Base-by-base conservation (phyloP, 2,797 vertebrate species). In the Molossus molossus region DNA sequence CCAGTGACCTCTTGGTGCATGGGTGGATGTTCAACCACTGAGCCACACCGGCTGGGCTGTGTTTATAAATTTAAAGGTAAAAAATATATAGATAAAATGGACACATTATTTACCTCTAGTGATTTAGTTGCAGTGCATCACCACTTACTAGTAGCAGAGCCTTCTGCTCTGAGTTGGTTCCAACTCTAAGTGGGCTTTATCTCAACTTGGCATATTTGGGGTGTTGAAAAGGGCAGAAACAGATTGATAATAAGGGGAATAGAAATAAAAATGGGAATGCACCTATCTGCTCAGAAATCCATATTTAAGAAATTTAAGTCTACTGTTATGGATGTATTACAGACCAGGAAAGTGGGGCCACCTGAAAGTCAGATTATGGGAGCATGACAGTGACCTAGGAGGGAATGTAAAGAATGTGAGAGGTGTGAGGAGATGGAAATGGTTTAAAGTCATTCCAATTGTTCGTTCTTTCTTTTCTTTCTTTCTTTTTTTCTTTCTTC, bases 201-300 rank as follows among this genome's bases (percentile, higher is more conserved):
- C 79, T 72, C 37, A 17, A 15, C 25, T 80, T 23, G 48, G 69
- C 40, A 50, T 73, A 92, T 21, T 75, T 62, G 40, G 27, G n/a
- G 53, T 62, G 90, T 17, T 53, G 4, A 72, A 84, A 94, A 72
- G 6, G 17, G 2, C 3, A 83, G 13, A 37, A 62, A 73, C 67
- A 75, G 29, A 17, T 40, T 86, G 6, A 65, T 67, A 90, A 77
- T 37, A 87, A 95, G 33, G 25, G 48, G 29, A 89, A 67, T 21
- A 85, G 27, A 85, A 80, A 89, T 80, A 25, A 15, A 69, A 84
- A 80, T 27, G 9, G n/a, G 25, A 85, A 80, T 15, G 6, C 1
- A 95, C 10, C 5, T 79, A 27, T 85, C 20, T 86, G 37, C 29
- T 96, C 18, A 86, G 64, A 91, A 96, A 73, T 67, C n/a, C 33